Evolutionary conservation across 2,888 invertebrate species (phyloP).

Genomic region (Deilephila elpenor): DNA sequence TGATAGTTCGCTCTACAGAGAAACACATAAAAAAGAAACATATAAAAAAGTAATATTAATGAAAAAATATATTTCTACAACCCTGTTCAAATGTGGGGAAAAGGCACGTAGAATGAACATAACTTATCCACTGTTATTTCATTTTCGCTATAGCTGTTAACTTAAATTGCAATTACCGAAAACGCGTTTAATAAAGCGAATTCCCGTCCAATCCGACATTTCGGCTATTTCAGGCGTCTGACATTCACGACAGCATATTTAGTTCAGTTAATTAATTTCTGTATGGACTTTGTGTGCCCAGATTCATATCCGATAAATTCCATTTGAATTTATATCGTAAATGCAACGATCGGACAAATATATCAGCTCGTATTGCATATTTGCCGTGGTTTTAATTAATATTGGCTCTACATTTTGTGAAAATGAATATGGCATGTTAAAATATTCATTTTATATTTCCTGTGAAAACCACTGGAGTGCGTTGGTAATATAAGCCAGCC

Average conservation of each 20-base stretch:
- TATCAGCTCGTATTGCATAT: neutral
- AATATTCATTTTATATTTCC: no score
- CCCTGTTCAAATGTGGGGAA: no score
- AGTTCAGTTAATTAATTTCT: conserved; percentile 7
- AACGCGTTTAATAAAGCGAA: neutral
- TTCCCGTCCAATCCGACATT: conserved; percentile 35
- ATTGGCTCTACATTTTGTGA: neutral
- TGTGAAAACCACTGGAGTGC: no score
- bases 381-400: neutral
- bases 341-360: neutral
- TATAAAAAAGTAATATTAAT: no score
- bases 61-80: no score
- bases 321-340: conserved; percentile 4
- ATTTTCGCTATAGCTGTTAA: neutral
- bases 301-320: neutral
- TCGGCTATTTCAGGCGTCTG: neutral
- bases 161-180: neutral
- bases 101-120: no score
- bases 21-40: no score
- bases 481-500: no score
- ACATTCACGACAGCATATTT: neutral
- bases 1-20: no score
- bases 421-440: neutral
- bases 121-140: no score
- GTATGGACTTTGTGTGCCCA: neutral